Conservation (phyloP, 64 coral and sea anemone species). For the Orbicella faveolata region DNA sequence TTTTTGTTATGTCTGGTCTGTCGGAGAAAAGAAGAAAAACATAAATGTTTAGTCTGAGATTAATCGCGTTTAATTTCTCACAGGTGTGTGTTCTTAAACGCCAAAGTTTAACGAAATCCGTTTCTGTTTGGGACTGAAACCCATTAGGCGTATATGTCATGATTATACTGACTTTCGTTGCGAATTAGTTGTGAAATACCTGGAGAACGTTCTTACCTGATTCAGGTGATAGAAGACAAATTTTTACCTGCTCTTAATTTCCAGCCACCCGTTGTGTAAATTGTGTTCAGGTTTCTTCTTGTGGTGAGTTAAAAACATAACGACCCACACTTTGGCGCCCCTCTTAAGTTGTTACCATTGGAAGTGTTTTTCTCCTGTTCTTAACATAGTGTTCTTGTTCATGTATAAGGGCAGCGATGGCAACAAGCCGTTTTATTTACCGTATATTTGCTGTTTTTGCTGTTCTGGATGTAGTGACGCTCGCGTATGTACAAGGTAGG, state of each 20-base stretch:
- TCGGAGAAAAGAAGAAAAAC: not conserved
- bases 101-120: not conserved
- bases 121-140: not conserved
- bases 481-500: constrained; percentile 32
- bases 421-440: not conserved
- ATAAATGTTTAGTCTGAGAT: not conserved
- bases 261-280: not conserved
- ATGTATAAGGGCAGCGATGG: not conserved
- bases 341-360: not conserved
- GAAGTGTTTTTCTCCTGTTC: not conserved
- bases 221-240: constrained; percentile 1
- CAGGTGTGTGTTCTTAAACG: not conserved
- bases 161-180: not conserved
- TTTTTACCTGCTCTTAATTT: constrained; percentile 28
- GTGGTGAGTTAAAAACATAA: not conserved
- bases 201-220: not conserved
- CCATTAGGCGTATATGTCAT: not conserved
- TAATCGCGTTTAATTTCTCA: not conserved
- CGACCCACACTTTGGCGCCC: not conserved
- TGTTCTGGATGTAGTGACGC: not conserved
- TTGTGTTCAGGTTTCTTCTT: not conserved
- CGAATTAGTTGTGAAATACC: not conserved
- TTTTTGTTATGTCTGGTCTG: not conserved
- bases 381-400: not conserved
- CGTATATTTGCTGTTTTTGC: not conserved